These are phyloP conservation scores for Morone saxatilis DNA, from an alignment of 2,113 vertebrate genomes.

Conservation along the genomic window DNA sequence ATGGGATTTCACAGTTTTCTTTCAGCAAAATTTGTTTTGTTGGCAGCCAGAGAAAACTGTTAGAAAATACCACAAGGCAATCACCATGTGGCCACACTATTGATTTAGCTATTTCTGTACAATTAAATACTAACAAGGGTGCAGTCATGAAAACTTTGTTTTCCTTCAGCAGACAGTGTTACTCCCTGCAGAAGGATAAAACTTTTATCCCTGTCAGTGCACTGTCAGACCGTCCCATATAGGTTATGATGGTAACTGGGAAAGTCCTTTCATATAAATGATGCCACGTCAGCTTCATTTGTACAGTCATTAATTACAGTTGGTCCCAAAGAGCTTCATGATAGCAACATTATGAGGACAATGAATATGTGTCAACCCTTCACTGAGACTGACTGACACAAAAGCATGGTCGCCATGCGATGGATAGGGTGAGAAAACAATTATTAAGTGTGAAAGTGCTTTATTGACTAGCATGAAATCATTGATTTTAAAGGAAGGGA, in stretches of 20 bases:
- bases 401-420: background rate
- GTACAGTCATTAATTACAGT: background rate
- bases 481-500: background rate
- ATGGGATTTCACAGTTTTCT: constrained; percentile 61
- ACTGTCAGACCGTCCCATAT: background rate
- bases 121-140: constrained; percentile 47
- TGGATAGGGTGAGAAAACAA: background rate
- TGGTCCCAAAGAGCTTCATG: background rate
- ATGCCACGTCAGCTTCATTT: background rate
- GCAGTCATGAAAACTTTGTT: constrained; percentile 4
- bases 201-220: background rate
- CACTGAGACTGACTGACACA: background rate
- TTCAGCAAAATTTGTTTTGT: constrained; percentile 41
- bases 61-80: constrained; percentile 44
- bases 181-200: background rate
- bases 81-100: constrained; percentile 39
- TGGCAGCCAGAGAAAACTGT: constrained; percentile 48
- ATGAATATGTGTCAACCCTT: background rate
- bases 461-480: background rate
- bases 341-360: background rate
- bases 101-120: constrained; percentile 56
- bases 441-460: background rate
- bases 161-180: background rate
- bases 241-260: background rate
- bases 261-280: background rate